phyloP scores from a whole-genome alignment of 2,888 invertebrate species.

The Crossocerus cetratus region DNA sequence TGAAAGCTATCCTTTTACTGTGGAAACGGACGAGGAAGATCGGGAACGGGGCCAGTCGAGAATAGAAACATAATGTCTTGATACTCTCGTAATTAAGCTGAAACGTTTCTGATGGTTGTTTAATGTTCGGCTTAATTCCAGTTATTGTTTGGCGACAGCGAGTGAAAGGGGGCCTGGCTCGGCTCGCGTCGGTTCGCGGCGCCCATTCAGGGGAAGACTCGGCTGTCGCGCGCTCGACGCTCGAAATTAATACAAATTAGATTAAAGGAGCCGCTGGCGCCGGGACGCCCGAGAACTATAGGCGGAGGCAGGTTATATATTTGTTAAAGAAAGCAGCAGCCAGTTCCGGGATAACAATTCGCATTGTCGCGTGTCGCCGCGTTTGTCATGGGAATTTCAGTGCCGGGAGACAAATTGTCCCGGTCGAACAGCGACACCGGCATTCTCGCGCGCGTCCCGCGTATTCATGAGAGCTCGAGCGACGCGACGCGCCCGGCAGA shows the following conservation, averaged over 20 bases:
- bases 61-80: neutral
- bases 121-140: too few relatives aligned
- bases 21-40: too few relatives aligned
- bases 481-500: conserved; percentile 7
- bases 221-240: neutral
- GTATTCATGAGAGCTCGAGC: conserved; percentile 27
- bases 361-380: conserved; percentile 18
- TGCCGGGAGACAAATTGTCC: conserved; percentile 26
- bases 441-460: conserved; percentile 1
- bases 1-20: neutral
- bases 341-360: conserved; percentile 24
- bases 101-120: neutral
- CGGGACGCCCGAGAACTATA: too few relatives aligned
- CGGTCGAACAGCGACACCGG: conserved; percentile 15
- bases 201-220: neutral
- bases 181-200: neutral
- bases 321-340: conserved; percentile 13
- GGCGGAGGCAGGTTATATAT: neutral
- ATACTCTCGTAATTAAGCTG: neutral
- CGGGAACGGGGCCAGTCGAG: neutral
- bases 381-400: conserved; percentile 18
- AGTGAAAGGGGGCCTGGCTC: neutral
- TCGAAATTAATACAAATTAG: conserved; percentile 13
- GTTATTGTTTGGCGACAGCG: neutral
- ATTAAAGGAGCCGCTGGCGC: conserved; percentile 11